Conservation (phyloP, 2,888 invertebrate genomes). For the Pyrrhia umbra region DNA sequence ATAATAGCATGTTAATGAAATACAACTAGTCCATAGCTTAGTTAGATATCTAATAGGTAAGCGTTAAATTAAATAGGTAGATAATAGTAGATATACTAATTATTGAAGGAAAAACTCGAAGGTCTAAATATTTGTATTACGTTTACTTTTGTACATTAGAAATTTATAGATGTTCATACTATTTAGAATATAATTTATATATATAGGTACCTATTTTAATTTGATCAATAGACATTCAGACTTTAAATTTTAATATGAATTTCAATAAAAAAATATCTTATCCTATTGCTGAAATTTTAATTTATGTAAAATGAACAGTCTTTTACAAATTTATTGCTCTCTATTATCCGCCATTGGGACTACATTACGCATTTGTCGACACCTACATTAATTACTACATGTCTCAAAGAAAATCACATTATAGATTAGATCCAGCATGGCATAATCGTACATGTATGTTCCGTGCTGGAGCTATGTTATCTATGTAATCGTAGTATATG, state of each 20-base stretch:
- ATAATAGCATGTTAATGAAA: neutral
- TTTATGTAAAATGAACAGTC: slow-evolving; percentile 43
- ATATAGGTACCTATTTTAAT: slow-evolving; percentile 11
- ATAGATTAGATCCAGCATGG: too few relatives aligned
- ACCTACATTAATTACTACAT: neutral
- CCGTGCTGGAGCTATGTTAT: too few relatives aligned
- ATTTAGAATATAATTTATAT: neutral
- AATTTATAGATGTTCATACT: neutral
- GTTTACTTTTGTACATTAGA: slow-evolving; percentile 13
- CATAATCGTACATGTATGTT: too few relatives aligned
- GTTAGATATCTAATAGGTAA: neutral
- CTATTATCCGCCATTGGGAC: neutral
- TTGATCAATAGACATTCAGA: slow-evolving; percentile 36
- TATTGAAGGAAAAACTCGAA: slow-evolving; percentile 1
- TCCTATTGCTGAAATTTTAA: slow-evolving; percentile 32
- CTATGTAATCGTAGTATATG: too few relatives aligned
- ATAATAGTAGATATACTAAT: neutral
- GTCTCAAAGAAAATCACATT: too few relatives aligned
- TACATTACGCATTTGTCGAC: neutral
- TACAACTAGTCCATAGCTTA: slow-evolving; percentile 10
- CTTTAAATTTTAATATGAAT: slow-evolving; percentile 19
- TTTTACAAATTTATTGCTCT: slow-evolving; percentile 41
- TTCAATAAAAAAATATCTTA: slow-evolving; percentile 35
- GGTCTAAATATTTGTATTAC: neutral
- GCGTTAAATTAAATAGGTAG: neutral